Evolutionary conservation across 30 jellyfish, hydroid and myxozoan genomes (phyloP), one percentile per base, ranked within the genome.

Genomic region (Nemopilema nomurai): DNA sequence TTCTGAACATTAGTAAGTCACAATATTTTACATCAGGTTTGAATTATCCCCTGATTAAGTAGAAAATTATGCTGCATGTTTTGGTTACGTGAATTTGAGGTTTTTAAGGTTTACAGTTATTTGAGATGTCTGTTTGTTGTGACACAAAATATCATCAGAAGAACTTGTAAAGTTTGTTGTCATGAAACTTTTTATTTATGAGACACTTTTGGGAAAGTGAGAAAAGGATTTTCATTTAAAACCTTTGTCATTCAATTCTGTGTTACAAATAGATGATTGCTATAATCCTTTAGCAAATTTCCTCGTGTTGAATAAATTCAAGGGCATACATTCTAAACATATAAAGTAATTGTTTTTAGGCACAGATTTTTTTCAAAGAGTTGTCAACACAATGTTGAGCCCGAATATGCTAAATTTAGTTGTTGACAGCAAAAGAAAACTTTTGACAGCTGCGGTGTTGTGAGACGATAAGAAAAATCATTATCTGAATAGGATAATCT

Each of bases 371-470:
- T 3, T 1, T 63, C 29, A 63, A 63, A 63, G 18, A 19, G 72
- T 63, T 19, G 29, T 63, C 72, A 63, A 63, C 29, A 63, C 72
- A n/a, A n/a, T 63, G 72, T 63, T 63, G 72, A 63, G 29, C 29
- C 72, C 7, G 72, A 63, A 63, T n/a, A n/a, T 63, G 72, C 29
- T 63, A 63, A 4, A 63, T 19, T 63, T 63, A 1, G 72, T 4
- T 18, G 72, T 63, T 19, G 72, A 63, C 72, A 63, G 72, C 72
- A 63, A 63, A 24, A 63, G 72, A 18, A 63, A 63, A 63, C 72
- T 63, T 63, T 63, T 63, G 72, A 63, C 72, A 63, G 72, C 72
- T 63, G 72, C 72, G 6, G 72, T 63, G 7, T 63, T 63, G 29
- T 8, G 72, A 63, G 18, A 63, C n/a, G 72, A n/a, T 63, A 63